A percentile compares a stretch with the other conserved stretches of the same genome.
These are phyloP conservation scores for Rafetus swinhoei DNA, from an alignment of 2,113 vertebrate genomes.

Conservation along the genomic window DNA sequence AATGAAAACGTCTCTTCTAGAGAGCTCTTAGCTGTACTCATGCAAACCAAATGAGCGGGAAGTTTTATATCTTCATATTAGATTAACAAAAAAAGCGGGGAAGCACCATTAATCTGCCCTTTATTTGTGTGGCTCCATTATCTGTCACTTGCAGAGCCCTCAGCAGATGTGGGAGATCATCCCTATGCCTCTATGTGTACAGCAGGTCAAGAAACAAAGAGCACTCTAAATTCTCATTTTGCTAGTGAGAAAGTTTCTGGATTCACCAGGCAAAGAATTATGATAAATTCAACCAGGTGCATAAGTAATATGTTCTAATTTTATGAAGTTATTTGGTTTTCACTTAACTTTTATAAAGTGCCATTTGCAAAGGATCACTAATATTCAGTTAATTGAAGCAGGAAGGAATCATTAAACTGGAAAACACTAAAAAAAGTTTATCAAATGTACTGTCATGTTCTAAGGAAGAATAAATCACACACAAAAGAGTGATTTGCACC, in stretches of 20 bases:
- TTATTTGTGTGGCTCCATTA: not conserved
- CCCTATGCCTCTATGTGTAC: not conserved
- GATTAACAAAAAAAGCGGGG: not conserved
- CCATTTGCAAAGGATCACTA: not conserved
- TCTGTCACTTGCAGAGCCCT: not conserved
- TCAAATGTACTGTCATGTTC: not conserved
- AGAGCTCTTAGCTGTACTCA: not conserved
- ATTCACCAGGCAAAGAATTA: not conserved
- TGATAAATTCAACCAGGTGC: not conserved
- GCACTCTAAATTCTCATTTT: not conserved
- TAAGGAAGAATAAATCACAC: not conserved
- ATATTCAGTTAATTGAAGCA: not conserved
- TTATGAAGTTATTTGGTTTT: not conserved
- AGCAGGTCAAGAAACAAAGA: not conserved
- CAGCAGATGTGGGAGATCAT: not conserved
- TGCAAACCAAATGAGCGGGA: not conserved
- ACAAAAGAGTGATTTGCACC: rapidly evolving
- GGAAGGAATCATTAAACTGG: not conserved
- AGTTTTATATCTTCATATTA: not conserved
- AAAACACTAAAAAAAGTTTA: not conserved
- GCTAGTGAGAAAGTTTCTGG: not conserved
- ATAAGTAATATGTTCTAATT: not conserved
- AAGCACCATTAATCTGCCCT: not conserved
- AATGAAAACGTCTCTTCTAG: not conserved
- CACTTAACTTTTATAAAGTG: not conserved